phyloP scores from a whole-genome alignment of 1,140 invertebrate genomes.

The Calycopis cecrops region DNA sequence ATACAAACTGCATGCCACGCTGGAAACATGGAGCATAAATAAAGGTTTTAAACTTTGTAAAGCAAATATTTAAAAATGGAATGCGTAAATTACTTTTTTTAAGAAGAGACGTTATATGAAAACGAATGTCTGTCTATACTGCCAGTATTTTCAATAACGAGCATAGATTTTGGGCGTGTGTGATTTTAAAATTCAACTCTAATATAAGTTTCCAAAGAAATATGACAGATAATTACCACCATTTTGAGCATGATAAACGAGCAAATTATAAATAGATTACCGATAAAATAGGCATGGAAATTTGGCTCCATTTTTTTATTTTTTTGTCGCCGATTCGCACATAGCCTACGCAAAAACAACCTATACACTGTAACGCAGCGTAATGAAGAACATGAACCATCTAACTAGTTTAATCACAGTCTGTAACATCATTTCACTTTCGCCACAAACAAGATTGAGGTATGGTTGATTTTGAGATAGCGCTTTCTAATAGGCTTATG shows the following conservation, averaged over 20 bases:
- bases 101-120: not conserved
- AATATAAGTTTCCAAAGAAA: no score
- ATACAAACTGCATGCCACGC: not conserved
- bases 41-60: slow-evolving; percentile 8
- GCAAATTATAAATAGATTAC: no score
- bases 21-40: slow-evolving; percentile 5
- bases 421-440: slow-evolving; percentile 6
- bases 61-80: slow-evolving; percentile 4
- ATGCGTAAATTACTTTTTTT: not conserved
- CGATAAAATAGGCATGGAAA: no score
- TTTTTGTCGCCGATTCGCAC: no score
- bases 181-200: no score
- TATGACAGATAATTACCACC: no score
- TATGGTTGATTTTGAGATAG: not conserved
- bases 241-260: no score
- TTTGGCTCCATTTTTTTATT: no score
- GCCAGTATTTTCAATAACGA: no score
- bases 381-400: slow-evolving; percentile 21
- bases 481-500: not conserved
- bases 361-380: slow-evolving; percentile 21
- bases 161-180: no score
- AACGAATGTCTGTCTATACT: not conserved
- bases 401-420: not conserved
- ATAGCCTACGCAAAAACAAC: no score
- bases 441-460: not conserved